These are phyloP conservation scores for Micronycteris hirsuta DNA, from an alignment of 2,113 vertebrate genomes.

Conservation along the genomic window DNA sequence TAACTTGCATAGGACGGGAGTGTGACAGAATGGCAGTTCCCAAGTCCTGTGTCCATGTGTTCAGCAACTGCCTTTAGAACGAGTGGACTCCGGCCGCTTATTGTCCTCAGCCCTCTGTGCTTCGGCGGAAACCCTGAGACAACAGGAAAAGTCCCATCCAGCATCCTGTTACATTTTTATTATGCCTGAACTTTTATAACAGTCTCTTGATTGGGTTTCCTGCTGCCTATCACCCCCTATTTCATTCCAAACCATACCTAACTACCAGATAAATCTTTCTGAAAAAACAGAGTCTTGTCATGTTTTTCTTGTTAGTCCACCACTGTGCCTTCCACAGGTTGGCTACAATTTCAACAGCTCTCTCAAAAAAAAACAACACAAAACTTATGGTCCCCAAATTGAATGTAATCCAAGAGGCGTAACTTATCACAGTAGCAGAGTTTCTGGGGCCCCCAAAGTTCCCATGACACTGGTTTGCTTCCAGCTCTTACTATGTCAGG, in stretches of 20 bases:
- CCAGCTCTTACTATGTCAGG: not conserved
- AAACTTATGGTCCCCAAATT: not conserved
- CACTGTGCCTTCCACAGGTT: not conserved
- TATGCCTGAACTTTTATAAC: conserved; percentile 37
- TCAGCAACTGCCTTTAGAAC: not conserved
- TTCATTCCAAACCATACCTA: not conserved
- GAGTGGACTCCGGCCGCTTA: not conserved
- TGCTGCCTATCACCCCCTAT: not conserved
- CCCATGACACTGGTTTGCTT: not conserved
- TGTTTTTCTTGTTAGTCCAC: conserved; percentile 27
- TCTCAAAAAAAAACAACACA: conserved; percentile 8
- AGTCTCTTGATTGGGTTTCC: conserved; percentile 42
- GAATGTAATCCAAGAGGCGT: not conserved
- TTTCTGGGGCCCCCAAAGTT: conserved; percentile 8
- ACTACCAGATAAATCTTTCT: conserved; percentile 1
- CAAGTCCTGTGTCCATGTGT: not conserved
- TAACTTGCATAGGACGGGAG: not conserved
- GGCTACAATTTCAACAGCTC: not conserved
- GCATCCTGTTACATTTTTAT: conserved; percentile 61
- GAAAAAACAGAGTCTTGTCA: not conserved
- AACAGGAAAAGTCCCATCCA: conserved; percentile 52
- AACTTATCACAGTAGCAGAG: not conserved
- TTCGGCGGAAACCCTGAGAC: conserved; percentile 29
- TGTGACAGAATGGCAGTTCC: not conserved
- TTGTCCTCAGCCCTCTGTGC: not conserved